A percentile compares a stretch with the other conserved stretches of the same genome.
Evolutionary conservation across 2,888 invertebrate species (phyloP).

Genomic region (Phragmatobia fuliginosa): DNA sequence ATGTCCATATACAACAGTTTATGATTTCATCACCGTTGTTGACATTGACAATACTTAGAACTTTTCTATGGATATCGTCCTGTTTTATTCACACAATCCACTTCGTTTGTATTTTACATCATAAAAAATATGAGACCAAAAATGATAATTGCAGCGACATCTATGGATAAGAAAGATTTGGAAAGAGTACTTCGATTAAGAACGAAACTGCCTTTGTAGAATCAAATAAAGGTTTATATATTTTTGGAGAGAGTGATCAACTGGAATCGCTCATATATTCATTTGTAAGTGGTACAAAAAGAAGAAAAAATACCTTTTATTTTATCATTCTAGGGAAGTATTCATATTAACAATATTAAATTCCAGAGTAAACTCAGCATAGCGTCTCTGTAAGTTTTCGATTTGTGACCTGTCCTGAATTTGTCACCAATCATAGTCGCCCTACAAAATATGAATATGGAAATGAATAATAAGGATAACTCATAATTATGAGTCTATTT

Average conservation of each 20-base stretch:
- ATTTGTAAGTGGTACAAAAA: no score
- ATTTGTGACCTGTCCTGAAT: not conserved
- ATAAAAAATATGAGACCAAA: not conserved
- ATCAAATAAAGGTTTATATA: not conserved
- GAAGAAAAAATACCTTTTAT: no score
- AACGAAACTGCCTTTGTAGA: no score
- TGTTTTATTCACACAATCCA: not conserved
- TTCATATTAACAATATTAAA: no score
- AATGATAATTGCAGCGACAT: not conserved
- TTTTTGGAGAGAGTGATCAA: not conserved
- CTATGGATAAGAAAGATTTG: not conserved
- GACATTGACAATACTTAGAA: not conserved
- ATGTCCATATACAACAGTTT: not conserved
- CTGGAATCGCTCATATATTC: not conserved
- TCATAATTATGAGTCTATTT: not conserved
- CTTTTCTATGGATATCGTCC: not conserved
- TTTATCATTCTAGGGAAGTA: no score
- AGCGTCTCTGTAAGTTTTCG: no score
- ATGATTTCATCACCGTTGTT: not conserved
- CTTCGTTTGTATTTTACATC: not conserved
- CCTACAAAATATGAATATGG: not conserved
- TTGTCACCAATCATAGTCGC: not conserved
- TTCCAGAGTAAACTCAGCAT: no score
- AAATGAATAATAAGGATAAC: slow-evolving; percentile 1
- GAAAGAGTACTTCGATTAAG: not conserved